Percentiles rank a stretch among this genome's conserved stretches.
These are phyloP conservation scores for Cecropterus lyciades DNA, from an alignment of 1,140 invertebrate genomes.

Conservation along the genomic window DNA sequence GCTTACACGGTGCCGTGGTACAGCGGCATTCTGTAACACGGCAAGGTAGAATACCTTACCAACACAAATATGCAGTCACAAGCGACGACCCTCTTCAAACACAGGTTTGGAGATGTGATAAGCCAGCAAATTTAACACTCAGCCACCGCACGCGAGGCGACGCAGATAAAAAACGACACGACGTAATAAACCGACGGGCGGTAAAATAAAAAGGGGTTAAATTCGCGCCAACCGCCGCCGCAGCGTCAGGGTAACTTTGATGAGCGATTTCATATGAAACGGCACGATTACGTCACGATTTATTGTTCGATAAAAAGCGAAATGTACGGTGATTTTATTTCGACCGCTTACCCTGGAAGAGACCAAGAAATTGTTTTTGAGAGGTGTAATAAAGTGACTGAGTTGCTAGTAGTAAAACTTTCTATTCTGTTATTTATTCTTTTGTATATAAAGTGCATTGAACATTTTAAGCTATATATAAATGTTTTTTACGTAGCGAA, in stretches of 20 bases:
- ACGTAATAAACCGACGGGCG: conserved; percentile 32
- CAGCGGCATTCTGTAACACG: no score
- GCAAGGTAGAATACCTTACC: neutral
- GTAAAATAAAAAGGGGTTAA: conserved; percentile 36
- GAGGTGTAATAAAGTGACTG: conserved; percentile 5
- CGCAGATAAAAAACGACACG: conserved; percentile 32
- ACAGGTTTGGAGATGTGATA: conserved; percentile 32
- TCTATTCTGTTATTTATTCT: neutral
- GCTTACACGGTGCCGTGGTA: no score
- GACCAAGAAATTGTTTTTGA: conserved; percentile 18
- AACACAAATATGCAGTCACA: conserved; percentile 2
- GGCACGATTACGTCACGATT: conserved; percentile 35
- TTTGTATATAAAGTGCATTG: no score
- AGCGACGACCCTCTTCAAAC: conserved; percentile 27
- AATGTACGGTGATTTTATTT: conserved; percentile 30
- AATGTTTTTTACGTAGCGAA: no score
- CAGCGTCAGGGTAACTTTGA: conserved; percentile 36
- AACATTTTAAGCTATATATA: no score
- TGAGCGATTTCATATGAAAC: conserved; percentile 36
- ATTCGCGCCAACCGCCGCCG: conserved; percentile 28
- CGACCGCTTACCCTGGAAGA: conserved; percentile 6
- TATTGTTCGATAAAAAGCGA: conserved; percentile 34
- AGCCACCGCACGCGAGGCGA: conserved; percentile 24
- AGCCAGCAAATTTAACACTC: conserved; percentile 32
- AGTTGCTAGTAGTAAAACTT: neutral